Percentiles rank a stretch among this genome's conserved stretches.
Conservation (phyloP, 2,113 vertebrate species). For the Cyanoramphus novaezelandiae region DNA sequence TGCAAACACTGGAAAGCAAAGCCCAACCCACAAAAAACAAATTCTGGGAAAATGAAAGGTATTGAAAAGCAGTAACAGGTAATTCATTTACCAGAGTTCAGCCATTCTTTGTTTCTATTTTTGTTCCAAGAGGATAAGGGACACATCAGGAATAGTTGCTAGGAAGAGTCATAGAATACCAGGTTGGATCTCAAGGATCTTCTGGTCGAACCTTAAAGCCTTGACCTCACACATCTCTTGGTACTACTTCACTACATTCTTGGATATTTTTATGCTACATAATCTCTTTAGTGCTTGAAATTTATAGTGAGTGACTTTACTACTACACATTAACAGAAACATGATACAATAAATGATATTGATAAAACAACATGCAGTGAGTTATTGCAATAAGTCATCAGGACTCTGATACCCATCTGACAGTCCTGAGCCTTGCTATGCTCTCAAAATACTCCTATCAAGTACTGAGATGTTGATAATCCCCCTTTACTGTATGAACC, state of each 20-base stretch:
- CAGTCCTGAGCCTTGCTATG: background rate
- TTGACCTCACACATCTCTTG: background rate
- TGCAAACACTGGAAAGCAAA: background rate
- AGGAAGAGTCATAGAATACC: background rate
- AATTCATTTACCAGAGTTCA: background rate
- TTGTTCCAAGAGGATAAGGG: background rate
- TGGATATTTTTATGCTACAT: background rate
- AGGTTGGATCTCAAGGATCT: background rate
- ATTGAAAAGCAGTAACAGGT: background rate
- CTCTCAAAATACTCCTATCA: background rate
- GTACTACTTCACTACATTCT: background rate
- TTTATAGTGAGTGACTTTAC: background rate
- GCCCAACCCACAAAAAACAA: background rate
- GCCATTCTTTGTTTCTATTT: background rate
- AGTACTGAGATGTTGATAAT: background rate
- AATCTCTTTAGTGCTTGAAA: background rate
- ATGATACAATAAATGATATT: rapidly evolving
- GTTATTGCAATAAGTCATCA: background rate
- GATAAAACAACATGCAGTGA: background rate
- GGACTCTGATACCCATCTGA: background rate
- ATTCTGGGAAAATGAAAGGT: background rate
- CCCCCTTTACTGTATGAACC: background rate
- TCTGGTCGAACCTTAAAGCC: background rate
- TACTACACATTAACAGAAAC: background rate
- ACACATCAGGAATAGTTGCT: background rate